Evolutionary conservation across 2,888 invertebrate species (phyloP), one percentile per base, ranked within the genome.

Genomic region (Isoperla grammatica): DNA sequence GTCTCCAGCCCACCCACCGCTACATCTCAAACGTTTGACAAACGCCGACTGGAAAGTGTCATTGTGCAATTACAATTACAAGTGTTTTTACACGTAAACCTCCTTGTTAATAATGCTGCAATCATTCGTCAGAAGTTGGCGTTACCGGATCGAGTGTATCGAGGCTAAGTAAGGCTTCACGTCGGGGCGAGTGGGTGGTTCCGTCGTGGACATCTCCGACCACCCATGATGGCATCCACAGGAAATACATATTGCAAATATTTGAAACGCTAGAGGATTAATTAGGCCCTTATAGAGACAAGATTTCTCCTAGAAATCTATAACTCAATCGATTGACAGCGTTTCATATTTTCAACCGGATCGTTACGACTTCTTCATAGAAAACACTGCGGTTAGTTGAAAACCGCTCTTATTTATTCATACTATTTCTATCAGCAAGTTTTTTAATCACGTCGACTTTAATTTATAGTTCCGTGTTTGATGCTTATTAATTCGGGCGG

Each of bases 101-200:
- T 53, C 53, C 39, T 53, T 39, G 53, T 53, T 53, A 53, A 39
- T 53, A 39, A 50, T 50, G 49, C 49, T 50, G 29, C 23, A 50
- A 50, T 29, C 49, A 50, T 50, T 50, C 49, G 49, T 50, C 49
- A 50, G 20, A 46, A 20, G 22, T 22, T n/a, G 9, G 49, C 48
- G 48, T 19, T 50, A 29, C 22, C 15, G 49, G 22, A 50, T 50
- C 22, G 20, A 22, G 46, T 29, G 22, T 4, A 20, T 11, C 43
- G 43, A 15, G 43, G 20, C n/a, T n/a, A 29, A 50, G 49, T 50
- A 29, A 23, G 15, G 20, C 53, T 37, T 39, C 53, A 53, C n/a
- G 35, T 53, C 39, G 53, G 53, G 53, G n/a, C 22, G 19, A 46
- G 46, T 20, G 46, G 22, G 46, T 17, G 22, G 49, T 19, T 46